Conservation (phyloP, 2,113 vertebrate species). For the Corythaeola cristata region DNA sequence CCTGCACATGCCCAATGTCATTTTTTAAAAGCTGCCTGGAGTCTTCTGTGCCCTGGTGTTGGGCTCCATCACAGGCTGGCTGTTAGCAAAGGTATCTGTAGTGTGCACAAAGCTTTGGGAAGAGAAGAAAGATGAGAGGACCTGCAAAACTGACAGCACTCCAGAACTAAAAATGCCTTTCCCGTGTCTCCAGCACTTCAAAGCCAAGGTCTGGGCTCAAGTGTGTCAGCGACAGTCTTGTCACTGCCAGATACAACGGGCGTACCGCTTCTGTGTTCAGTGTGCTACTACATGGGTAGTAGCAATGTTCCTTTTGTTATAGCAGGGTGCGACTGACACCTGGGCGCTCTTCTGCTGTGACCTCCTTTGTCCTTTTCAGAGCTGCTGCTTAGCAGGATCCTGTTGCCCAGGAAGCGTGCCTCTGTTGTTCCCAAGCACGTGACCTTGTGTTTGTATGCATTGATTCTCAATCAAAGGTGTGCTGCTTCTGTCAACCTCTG, state of each 20-base stretch:
- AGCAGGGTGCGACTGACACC: background rate
- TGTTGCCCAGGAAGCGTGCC: background rate
- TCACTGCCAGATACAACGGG: background rate
- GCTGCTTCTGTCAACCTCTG: background rate
- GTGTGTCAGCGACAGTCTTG: background rate
- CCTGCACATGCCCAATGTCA: background rate
- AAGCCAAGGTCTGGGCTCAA: background rate
- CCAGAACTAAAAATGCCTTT: background rate
- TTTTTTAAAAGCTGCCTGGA: background rate
- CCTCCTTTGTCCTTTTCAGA: background rate
- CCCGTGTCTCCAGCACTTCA: background rate
- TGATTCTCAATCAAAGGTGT: background rate
- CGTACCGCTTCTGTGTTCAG: background rate
- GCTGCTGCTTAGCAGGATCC: background rate
- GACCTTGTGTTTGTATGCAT: background rate
- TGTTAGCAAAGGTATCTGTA: background rate
- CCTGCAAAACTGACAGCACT: background rate
- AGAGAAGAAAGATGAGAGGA: background rate
- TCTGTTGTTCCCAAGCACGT: background rate
- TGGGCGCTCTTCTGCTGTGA: background rate
- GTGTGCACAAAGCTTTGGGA: background rate
- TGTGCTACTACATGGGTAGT: background rate
- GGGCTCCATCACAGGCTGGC: background rate
- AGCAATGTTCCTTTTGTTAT: background rate
- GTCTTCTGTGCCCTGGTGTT: background rate